Percentiles rank a stretch among this genome's conserved stretches.
Conservation (phyloP, 2,888 invertebrate species). For the Nomada ferruginata region DNA sequence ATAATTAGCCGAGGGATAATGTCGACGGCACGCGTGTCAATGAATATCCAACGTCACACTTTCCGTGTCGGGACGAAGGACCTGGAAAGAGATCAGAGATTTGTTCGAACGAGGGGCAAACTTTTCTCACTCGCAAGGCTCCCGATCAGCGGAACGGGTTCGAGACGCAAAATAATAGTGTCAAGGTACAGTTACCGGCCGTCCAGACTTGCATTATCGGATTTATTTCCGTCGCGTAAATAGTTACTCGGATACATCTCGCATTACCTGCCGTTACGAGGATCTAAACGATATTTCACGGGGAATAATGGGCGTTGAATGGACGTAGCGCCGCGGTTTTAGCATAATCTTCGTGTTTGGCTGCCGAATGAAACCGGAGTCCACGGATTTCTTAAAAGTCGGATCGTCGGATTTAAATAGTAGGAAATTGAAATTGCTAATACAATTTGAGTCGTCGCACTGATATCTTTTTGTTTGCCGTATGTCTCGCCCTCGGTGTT, state of each 20-base stretch:
- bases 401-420: too few species aligned
- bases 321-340: too few species aligned
- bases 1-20: background rate
- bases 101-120: background rate
- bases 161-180: slow-evolving; percentile 65
- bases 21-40: background rate
- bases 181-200: slow-evolving; percentile 70
- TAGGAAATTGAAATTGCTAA: too few species aligned
- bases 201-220: slow-evolving; percentile 52
- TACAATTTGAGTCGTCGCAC: too few species aligned
- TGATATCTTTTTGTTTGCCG: too few species aligned
- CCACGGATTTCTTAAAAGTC: background rate
- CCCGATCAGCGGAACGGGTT: slow-evolving; percentile 42
- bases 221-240: slow-evolving; percentile 44
- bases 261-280: background rate
- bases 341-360: slow-evolving; percentile 3
- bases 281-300: background rate
- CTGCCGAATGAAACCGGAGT: background rate
- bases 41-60: background rate
- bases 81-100: background rate
- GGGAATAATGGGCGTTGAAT: background rate
- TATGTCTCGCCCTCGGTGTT: too few species aligned
- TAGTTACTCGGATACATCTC: background rate
- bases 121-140: slow-evolving; percentile 27
- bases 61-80: background rate